These are phyloP conservation scores for Astyanax mexicanus DNA, from an alignment of 2,797 vertebrate species.

Conservation along the genomic window DNA sequence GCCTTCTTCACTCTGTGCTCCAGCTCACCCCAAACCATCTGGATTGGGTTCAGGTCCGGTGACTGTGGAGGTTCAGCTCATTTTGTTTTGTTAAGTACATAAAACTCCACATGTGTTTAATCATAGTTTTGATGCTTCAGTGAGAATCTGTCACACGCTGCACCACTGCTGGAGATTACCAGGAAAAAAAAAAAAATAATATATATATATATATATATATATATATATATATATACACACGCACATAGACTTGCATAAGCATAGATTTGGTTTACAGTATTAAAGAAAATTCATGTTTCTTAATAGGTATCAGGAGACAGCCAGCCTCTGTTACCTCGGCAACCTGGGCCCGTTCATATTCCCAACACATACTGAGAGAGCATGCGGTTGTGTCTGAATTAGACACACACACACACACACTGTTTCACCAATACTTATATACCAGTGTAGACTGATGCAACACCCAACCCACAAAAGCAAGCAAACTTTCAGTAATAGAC, in stretches of 20 bases:
- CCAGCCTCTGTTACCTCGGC: constrained; percentile 82
- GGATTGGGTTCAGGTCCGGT: no score
- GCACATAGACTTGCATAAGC: constrained; percentile 1
- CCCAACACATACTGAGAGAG: constrained; percentile 75
- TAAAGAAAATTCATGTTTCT: constrained; percentile 67
- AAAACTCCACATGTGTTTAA: no score
- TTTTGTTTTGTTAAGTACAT: no score
- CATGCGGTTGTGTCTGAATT: constrained; percentile 59
- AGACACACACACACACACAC: constrained; percentile 58
- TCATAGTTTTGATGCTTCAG: no score
- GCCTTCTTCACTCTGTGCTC: no score
- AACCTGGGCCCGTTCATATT: constrained; percentile 78
- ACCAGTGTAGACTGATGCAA: constrained; percentile 38
- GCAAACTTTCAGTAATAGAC: no score
- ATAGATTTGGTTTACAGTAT: constrained; percentile 53
- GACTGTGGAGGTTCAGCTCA: no score
- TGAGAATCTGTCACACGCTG: no score
- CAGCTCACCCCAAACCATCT: no score
- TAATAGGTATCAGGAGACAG: constrained; percentile 74
- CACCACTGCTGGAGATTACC: constrained; percentile 69
- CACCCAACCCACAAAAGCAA: constrained; percentile 11
- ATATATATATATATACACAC: not conserved
- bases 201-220: not conserved
- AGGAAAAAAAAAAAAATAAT: no score
- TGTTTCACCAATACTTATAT: no score